phyloP scores from a whole-genome alignment of 2,113 vertebrate genomes.

The Plecturocebus donacophilus region DNA sequence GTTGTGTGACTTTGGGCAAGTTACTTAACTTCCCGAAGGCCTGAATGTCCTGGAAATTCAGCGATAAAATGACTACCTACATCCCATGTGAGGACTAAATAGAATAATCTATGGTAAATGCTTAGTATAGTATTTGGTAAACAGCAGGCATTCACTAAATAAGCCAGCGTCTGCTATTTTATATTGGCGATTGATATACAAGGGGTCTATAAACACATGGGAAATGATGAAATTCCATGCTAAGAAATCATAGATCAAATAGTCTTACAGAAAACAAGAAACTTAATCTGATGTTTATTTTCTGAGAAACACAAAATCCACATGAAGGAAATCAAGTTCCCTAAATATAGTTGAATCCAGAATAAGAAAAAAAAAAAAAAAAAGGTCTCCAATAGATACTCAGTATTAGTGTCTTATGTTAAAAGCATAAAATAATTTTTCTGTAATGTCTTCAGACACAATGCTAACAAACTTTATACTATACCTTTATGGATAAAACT shows the following conservation, averaged over 20 bases:
- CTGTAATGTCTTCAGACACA: neutral
- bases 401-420: neutral
- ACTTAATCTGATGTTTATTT: neutral
- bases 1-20: neutral
- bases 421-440: slow-evolving; percentile 26
- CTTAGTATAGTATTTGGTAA: neutral
- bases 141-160: neutral
- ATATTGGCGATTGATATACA: neutral
- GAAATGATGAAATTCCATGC: neutral
- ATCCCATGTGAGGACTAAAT: neutral
- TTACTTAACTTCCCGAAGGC: neutral
- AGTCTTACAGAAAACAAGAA: neutral
- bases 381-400: neutral
- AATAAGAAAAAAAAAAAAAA: neutral
- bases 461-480: neutral
- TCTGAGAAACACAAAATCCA: slow-evolving; percentile 24
- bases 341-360: neutral
- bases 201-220: neutral
- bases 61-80: neutral
- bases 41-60: neutral
- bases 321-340: slow-evolving; percentile 16
- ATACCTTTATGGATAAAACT: neutral
- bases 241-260: neutral
- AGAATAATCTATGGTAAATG: neutral
- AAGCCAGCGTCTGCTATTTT: neutral